A percentile compares a stretch with the other conserved stretches of the same genome.
phyloP scores from a whole-genome alignment of 1,140 invertebrate species.

The Sinonovacula constricta region DNA sequence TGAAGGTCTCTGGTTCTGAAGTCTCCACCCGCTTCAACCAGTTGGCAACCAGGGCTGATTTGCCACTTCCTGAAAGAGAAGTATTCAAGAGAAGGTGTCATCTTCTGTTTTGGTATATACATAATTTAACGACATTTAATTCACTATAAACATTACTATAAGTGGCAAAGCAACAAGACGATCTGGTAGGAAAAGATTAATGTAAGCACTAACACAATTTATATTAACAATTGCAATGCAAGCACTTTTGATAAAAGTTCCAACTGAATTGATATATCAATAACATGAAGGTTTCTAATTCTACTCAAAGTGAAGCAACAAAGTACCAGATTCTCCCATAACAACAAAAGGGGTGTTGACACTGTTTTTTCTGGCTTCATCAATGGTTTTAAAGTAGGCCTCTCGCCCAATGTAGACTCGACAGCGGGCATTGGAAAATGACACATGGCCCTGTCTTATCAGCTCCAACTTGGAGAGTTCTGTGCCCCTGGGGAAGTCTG shows the following conservation, averaged over 20 bases:
- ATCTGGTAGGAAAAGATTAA: no score
- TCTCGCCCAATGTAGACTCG: slow-evolving; percentile 66
- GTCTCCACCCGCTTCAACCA: slow-evolving; percentile 56
- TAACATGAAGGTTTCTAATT: no score
- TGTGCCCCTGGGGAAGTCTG: slow-evolving; percentile 66
- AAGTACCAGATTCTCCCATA: slow-evolving; percentile 69
- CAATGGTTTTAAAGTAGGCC: slow-evolving; percentile 62
- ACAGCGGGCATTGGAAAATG: slow-evolving; percentile 62
- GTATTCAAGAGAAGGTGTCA: no score
- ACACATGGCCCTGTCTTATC: slow-evolving; percentile 61
- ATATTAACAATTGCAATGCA: no score
- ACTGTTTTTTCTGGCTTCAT: slow-evolving; percentile 49
- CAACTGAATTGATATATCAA: no score
- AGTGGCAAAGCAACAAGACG: no score
- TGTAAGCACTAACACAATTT: no score
- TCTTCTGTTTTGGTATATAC: no score
- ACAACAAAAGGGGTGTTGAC: slow-evolving; percentile 61
- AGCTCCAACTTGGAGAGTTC: slow-evolving; percentile 62
- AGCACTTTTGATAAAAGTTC: no score
- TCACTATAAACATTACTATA: no score
- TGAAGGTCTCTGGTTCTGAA: slow-evolving; percentile 60
- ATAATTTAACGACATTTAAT: no score
- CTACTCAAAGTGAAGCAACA: neutral
- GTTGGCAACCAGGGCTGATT: slow-evolving; percentile 68
- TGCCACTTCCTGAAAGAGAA: slow-evolving; percentile 69